phyloP scores from a whole-genome alignment of 2,113 vertebrate genomes.

The Plecturocebus donacophilus region DNA sequence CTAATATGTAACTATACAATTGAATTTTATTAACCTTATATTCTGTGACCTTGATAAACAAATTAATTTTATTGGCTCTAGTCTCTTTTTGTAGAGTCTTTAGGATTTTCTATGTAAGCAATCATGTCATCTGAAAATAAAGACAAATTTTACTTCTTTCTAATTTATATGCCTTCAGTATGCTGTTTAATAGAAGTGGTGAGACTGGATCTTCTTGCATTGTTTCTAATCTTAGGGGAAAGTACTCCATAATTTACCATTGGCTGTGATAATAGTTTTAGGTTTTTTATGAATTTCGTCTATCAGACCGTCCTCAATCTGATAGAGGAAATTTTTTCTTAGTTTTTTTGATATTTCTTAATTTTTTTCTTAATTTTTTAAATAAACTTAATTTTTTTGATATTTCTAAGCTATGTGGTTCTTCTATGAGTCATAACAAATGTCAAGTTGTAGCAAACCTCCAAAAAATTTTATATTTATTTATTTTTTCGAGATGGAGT shows the following conservation, averaged over 20 bases:
- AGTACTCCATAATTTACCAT: neutral
- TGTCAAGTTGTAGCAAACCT: neutral
- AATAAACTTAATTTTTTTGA: neutral
- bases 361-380: no score
- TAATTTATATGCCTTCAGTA: neutral
- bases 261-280: neutral
- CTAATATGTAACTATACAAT: neutral
- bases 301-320: neutral
- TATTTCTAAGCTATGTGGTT: neutral
- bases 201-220: neutral
- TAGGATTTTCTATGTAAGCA: neutral
- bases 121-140: neutral
- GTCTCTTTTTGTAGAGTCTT: neutral
- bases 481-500: no score
- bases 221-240: neutral
- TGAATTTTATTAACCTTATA: neutral
- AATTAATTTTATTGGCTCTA: neutral
- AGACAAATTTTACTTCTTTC: neutral
- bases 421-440: neutral
- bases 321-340: neutral
- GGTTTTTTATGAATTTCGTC: neutral
- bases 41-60: neutral
- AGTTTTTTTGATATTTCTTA: neutral
- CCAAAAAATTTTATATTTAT: neutral
- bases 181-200: neutral